A percentile compares a stretch with the other conserved stretches of the same genome.
phyloP scores from a whole-genome alignment of 2,888 invertebrate species.

The Spialia ferax region DNA sequence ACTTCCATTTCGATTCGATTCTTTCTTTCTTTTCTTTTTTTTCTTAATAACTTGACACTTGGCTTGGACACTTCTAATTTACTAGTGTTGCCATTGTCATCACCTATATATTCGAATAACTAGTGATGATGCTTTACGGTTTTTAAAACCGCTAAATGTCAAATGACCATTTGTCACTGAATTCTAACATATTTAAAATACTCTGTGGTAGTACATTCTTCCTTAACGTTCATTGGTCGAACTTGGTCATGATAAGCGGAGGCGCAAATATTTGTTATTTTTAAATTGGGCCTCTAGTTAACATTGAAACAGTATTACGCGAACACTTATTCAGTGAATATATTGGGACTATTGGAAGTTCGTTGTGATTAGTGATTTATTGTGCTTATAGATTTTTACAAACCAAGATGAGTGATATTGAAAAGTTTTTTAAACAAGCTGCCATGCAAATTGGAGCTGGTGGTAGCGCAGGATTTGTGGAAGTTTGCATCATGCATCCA shows the following conservation, averaged over 20 bases:
- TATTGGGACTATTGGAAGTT: slow-evolving; percentile 1
- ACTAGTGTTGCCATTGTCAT: slow-evolving; percentile 4
- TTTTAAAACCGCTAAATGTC: slow-evolving; percentile 29
- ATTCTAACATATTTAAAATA: neutral
- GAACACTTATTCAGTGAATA: slow-evolving; percentile 25
- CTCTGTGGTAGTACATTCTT: neutral
- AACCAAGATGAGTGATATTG: slow-evolving; percentile 71
- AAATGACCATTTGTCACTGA: neutral
- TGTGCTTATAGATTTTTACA: neutral
- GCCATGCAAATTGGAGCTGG: slow-evolving; percentile 95
- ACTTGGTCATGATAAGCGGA: slow-evolving; percentile 40
- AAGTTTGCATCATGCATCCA: slow-evolving; percentile 98
- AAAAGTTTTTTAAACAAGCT: slow-evolving; percentile 88
- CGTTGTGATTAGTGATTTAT: neutral
- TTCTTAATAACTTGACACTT: slow-evolving; percentile 2
- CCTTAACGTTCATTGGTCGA: slow-evolving; percentile 37
- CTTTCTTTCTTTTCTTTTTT: slow-evolving; percentile 4
- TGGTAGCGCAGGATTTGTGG: slow-evolving; percentile 97
- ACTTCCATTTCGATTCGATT: slow-evolving; percentile 43
- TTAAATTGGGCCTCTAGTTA: slow-evolving; percentile 46
- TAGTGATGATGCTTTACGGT: slow-evolving; percentile 4
- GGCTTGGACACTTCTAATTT: neutral
- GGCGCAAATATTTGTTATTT: slow-evolving; percentile 50
- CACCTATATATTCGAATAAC: neutral
- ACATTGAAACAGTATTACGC: slow-evolving; percentile 29